phyloP scores from a whole-genome alignment of 2,113 vertebrate species.

The Urocitellus parryii region DNA sequence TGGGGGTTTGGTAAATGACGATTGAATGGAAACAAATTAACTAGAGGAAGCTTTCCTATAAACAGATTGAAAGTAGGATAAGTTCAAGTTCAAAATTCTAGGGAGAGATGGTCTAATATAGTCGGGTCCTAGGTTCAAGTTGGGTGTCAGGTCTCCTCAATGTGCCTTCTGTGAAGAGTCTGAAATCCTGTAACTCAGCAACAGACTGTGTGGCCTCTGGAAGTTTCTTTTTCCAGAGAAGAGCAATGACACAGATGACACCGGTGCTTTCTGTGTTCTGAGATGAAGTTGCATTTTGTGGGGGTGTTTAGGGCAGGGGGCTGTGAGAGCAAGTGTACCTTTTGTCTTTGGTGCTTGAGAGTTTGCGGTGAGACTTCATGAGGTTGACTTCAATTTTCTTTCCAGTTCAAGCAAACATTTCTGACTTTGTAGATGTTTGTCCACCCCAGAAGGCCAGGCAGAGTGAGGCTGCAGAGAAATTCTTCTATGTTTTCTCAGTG shows the following conservation, averaged over 20 bases:
- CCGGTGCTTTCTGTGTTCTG: not conserved
- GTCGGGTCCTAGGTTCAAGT: not conserved
- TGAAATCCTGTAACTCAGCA: not conserved
- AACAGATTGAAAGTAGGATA: not conserved
- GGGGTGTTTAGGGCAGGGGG: not conserved
- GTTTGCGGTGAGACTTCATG: not conserved
- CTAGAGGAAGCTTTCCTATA: not conserved
- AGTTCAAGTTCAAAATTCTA: conserved; percentile 1
- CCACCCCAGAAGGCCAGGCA: not conserved
- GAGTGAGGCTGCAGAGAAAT: not conserved
- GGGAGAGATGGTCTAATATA: not conserved
- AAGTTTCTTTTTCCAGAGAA: not conserved
- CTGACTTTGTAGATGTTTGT: not conserved
- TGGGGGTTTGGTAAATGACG: not conserved
- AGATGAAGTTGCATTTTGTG: not conserved
- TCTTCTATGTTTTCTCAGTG: not conserved
- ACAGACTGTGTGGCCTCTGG: not conserved
- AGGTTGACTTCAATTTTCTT: conserved; percentile 1
- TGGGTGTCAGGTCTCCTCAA: not conserved
- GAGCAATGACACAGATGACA: not conserved
- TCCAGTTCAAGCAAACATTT: conserved; percentile 12
- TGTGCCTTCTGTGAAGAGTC: not conserved
- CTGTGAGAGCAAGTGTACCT: fast-evolving
- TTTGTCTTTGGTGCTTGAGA: not conserved
- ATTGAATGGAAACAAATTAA: not conserved